Evolutionary conservation across 2,797 vertebrate genomes (phyloP), one percentile per base, ranked within the genome.

Genomic region (Enteromius viviparus): DNA sequence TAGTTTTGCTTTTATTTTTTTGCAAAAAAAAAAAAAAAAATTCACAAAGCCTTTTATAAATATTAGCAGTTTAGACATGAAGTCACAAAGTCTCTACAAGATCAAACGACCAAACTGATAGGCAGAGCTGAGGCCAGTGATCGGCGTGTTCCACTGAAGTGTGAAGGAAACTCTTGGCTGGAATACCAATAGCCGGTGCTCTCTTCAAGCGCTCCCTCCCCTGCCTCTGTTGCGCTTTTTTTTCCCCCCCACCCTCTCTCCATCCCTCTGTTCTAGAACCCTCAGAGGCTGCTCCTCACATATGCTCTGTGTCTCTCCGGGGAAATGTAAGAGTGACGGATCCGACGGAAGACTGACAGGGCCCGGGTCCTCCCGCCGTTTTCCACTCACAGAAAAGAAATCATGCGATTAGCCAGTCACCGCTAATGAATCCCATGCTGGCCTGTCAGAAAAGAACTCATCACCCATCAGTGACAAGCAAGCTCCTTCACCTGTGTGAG

Each of bases 301-400:
- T 88, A 92, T 89, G 88, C 90, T 71, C 69, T 85, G n/a, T 29
- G 58, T 66, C 74, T 80, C 83, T 78, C 83, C 4, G 64, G 72
- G 65, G 84, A 78, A 66, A 76, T 42, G 78, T 84, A 10, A 72
- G 85, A 87, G 91, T 93, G 93, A 93, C 92, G 91, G 90, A 82
- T 88, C 72, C 88, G 86, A 89, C 85, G 84, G 88, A 91, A 92
- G 93, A 95, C 91, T 84, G 94, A 92, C 92, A 91, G 88, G 76
- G 75, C 86, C 84, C 21, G 10, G 72, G 17, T 47, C 87, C 84
- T 87, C 83, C 77, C n/a, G 64, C 85, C 86, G 78, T 82, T 86
- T 80, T 76, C 76, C 34, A 82, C 75, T 78, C 75, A 82, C 87
- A 84, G 37, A 80, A 60, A 89, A 87, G 81, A 85, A 85, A 82